A percentile compares a stretch with the other conserved stretches of the same genome.
Conservation (phyloP, 2,888 invertebrate species). For the Acanthoscelides obtectus region DNA sequence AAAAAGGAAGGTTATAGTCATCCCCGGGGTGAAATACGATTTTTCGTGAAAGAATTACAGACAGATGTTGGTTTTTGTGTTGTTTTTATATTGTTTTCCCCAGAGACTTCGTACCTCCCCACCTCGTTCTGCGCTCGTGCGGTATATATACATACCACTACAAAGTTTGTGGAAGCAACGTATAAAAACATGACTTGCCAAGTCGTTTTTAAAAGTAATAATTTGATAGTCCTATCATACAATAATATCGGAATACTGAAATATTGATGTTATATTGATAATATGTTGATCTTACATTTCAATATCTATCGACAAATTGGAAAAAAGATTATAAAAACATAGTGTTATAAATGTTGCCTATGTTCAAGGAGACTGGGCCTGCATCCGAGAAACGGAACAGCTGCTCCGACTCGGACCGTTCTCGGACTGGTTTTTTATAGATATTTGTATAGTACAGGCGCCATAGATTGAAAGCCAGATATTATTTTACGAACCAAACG, state of each 20-base stretch:
- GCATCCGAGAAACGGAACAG: too few species aligned
- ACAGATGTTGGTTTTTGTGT: slow-evolving; percentile 11
- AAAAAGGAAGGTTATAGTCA: slow-evolving; percentile 6
- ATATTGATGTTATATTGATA: not conserved
- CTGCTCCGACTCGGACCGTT: too few species aligned
- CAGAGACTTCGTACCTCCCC: slow-evolving; percentile 20
- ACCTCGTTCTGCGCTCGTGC: not conserved
- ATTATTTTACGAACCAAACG: too few species aligned
- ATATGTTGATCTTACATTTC: not conserved
- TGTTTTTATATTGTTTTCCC: slow-evolving; percentile 18
- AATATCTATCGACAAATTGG: not conserved
- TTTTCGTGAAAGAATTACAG: not conserved
- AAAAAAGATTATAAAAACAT: not conserved
- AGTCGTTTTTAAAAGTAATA: not conserved
- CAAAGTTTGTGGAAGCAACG: slow-evolving; percentile 12
- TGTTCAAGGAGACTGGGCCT: not conserved
- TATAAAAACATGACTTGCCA: slow-evolving; percentile 8
- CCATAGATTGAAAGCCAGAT: too few species aligned
- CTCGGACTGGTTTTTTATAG: too few species aligned
- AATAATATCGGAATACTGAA: not conserved
- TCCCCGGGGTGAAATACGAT: slow-evolving; percentile 20
- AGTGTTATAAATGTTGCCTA: not conserved
- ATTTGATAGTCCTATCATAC: too few species aligned
- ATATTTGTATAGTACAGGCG: too few species aligned
- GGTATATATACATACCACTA: slow-evolving; percentile 13